Evolutionary conservation across 2,888 invertebrate species (phyloP).

Genomic region (Chouioia cunea): DNA sequence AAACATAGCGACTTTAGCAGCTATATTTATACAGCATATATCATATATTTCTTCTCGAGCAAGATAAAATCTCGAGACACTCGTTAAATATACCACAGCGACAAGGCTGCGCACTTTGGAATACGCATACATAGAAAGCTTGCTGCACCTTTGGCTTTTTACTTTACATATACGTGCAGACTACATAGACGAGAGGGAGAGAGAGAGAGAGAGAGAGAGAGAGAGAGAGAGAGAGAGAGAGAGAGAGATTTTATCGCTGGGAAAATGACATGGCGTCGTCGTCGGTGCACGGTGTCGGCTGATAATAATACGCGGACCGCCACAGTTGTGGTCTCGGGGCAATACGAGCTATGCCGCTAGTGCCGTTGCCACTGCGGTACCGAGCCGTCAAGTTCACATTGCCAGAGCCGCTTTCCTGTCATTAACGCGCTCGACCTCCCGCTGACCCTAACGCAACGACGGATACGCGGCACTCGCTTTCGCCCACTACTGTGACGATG

Average conservation of each 20-base stretch:
- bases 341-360: conserved; percentile 53
- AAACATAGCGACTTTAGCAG: no score
- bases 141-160: no score
- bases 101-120: no score
- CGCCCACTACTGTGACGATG: conserved; percentile 43
- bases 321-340: conserved; percentile 49
- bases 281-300: not conserved
- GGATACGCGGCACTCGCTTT: conserved; percentile 28
- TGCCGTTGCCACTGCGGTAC: conserved; percentile 57
- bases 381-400: conserved; percentile 68
- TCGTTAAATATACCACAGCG: no score
- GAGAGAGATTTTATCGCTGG: conserved; percentile 33
- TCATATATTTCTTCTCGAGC: no score
- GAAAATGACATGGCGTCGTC: conserved; percentile 20
- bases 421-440: conserved; percentile 60
- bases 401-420: conserved; percentile 63
- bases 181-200: not conserved
- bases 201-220: conserved; percentile 1
- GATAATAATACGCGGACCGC: conserved; percentile 30
- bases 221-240: not conserved
- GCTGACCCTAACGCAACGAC: conserved; percentile 9
- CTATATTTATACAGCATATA: no score
- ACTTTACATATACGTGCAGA: no score
- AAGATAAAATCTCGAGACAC: no score
- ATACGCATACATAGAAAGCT: no score